Evolutionary conservation across 2,797 vertebrate species (phyloP).

Genomic region (Enteromius paludinosus): DNA sequence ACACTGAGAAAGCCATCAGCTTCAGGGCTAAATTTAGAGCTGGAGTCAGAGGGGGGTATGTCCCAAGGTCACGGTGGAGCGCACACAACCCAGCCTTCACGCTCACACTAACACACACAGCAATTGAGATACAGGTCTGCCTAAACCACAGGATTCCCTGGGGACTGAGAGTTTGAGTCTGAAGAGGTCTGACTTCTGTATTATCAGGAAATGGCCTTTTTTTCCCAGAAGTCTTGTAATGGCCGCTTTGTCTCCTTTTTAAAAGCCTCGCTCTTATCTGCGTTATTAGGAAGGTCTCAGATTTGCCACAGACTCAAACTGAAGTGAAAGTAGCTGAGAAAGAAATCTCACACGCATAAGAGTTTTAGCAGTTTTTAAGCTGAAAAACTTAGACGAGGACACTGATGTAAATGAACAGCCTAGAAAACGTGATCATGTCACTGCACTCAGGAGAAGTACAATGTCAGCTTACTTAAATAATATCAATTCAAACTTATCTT

Average conservation of each 20-base stretch:
- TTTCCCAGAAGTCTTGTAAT: conserved; percentile 22
- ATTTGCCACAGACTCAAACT: conserved; percentile 20
- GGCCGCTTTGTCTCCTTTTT: conserved; percentile 41
- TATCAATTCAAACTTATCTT: not conserved
- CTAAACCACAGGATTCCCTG: conserved; percentile 30
- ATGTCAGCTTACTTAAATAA: not conserved
- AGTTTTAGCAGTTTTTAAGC: conserved; percentile 52
- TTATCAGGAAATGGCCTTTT: conserved; percentile 18
- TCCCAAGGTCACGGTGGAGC: conserved; percentile 60
- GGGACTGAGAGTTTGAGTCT: conserved; percentile 4
- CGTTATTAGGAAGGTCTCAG: conserved; percentile 28
- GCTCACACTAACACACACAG: conserved; percentile 10
- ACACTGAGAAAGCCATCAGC: conserved; percentile 40
- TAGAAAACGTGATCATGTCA: not conserved
- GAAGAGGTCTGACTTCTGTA: conserved; percentile 27
- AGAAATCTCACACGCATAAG: not conserved
- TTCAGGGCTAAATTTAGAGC: conserved; percentile 59
- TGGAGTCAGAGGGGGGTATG: conserved; percentile 57
- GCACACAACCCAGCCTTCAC: conserved; percentile 9
- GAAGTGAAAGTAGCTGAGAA: conserved; percentile 16
- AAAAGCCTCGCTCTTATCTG: conserved; percentile 23
- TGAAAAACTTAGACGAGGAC: conserved; percentile 71
- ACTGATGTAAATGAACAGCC: conserved; percentile 72
- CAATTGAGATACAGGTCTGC: conserved; percentile 35
- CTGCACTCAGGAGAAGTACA: not conserved